Conservation (phyloP, 92 coral and sea anemone genomes). For the Chrysogorgia sp. region DNA sequence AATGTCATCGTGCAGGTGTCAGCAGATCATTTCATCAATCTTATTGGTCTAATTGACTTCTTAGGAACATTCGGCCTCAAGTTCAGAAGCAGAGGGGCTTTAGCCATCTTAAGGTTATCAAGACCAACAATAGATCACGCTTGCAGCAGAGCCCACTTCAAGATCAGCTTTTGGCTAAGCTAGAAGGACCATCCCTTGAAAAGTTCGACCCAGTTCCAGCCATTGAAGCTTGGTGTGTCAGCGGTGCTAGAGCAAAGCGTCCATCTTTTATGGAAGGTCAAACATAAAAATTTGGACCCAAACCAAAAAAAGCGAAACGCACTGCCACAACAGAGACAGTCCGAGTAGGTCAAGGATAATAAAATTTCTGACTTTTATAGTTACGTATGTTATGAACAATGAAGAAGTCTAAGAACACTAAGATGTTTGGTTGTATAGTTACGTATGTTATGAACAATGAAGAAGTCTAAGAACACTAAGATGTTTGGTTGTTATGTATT, state of each 20-base stretch:
- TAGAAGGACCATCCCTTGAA: constrained; percentile 22
- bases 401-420: no score
- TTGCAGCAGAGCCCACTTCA: constrained; percentile 48
- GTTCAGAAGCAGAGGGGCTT: constrained; percentile 61
- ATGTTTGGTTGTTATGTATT: no score
- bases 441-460: no score
- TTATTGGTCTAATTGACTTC: constrained; percentile 52
- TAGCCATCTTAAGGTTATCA: constrained; percentile 46
- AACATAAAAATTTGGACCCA: constrained; percentile 61
- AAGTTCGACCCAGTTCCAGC: constrained; percentile 44
- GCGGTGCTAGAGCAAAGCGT: constrained; percentile 34
- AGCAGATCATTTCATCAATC: constrained; percentile 46
- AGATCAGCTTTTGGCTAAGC: constrained; percentile 45
- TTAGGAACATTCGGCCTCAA: constrained; percentile 58
- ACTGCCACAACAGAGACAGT: no score
- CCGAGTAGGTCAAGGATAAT: no score
- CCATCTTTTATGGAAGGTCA: constrained; percentile 59
- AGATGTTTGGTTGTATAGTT: no score
- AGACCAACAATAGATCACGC: constrained; percentile 44
- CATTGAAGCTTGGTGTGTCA: constrained; percentile 37
- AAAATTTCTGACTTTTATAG: no score
- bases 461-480: no score
- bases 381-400: no score
- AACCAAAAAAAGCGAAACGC: constrained; percentile 43
- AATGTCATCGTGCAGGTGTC: constrained; percentile 42